Evolutionary conservation across 2,888 invertebrate species (phyloP).

Genomic region (Brachypalpus laphriformis): DNA sequence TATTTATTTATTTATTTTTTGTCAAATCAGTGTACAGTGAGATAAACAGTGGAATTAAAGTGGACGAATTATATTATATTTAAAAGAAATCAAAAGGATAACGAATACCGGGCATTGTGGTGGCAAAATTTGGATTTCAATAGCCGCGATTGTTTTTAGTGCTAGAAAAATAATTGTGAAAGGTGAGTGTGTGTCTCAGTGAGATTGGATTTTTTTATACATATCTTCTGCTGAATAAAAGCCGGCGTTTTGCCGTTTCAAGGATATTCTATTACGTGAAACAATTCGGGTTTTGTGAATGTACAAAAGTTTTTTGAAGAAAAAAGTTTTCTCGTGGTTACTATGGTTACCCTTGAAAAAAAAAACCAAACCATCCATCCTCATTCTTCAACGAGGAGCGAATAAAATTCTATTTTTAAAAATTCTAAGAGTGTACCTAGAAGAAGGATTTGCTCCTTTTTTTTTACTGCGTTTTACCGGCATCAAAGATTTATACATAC

Average conservation of each 20-base stretch:
- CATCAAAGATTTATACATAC: conserved; percentile 64
- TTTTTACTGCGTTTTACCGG: conserved; percentile 43
- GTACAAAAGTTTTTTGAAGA: conserved; percentile 18
- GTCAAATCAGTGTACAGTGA: conserved; percentile 17
- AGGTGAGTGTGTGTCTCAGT: conserved; percentile 70
- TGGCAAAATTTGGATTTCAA: conserved; percentile 55
- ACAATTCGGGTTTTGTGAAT: background rate
- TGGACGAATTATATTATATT: conserved; percentile 24
- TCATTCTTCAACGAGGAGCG: background rate
- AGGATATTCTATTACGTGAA: conserved; percentile 37
- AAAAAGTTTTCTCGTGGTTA: conserved; percentile 19
- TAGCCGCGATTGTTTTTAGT: conserved; percentile 41
- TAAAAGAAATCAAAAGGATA: conserved; percentile 56
- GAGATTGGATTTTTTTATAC: conserved; percentile 38
- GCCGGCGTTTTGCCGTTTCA: conserved; percentile 16
- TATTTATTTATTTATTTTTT: background rate
- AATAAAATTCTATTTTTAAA: conserved; percentile 23
- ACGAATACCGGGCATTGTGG: conserved; percentile 54
- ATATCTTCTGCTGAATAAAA: conserved; percentile 6
- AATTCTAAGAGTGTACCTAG: conserved; percentile 31
- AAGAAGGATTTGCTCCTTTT: conserved; percentile 32
- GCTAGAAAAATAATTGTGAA: conserved; percentile 61
- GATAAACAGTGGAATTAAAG: conserved; percentile 25
- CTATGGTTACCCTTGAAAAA: conserved; percentile 50
- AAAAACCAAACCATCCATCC: background rate